Percentiles rank a stretch among this genome's conserved stretches.
Conservation (phyloP, 2,888 invertebrate genomes). For the Gymnocheta viridis region DNA sequence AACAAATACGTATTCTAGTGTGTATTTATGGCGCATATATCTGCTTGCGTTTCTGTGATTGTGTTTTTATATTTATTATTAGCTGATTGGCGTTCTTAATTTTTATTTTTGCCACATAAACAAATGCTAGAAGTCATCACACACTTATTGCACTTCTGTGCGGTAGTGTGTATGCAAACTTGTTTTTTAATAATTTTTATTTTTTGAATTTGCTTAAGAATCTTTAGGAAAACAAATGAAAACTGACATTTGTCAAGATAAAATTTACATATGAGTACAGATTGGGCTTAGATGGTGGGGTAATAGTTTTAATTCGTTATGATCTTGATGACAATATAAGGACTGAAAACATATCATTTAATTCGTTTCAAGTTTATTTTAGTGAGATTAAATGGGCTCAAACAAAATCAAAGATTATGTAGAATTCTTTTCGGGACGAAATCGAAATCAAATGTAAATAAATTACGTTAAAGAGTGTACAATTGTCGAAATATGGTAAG, state of each 20-base stretch:
- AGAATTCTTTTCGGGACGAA: too few relatives aligned
- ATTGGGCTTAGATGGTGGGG: neutral
- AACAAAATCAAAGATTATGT: too few relatives aligned
- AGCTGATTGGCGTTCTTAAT: constrained; percentile 64
- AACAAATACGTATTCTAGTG: constrained; percentile 7
- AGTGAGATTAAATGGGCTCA: too few relatives aligned
- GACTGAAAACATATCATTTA: too few relatives aligned
- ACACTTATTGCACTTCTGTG: constrained; percentile 55
- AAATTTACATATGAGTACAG: constrained; percentile 24
- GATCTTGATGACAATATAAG: too few relatives aligned
- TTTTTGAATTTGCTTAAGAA: neutral
- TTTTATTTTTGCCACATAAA: constrained; percentile 53
- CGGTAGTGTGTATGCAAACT: constrained; percentile 29
- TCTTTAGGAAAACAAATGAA: constrained; percentile 21
- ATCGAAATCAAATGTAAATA: too few relatives aligned
- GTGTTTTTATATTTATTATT: constrained; percentile 56
- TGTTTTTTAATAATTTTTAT: constrained; percentile 41
- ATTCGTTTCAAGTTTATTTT: too few relatives aligned
- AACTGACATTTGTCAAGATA: constrained; percentile 6
- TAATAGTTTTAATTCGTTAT: too few relatives aligned
- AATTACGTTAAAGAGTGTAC: too few relatives aligned
- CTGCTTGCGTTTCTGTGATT: neutral
- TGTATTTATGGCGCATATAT: constrained; percentile 31
- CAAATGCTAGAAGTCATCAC: constrained; percentile 59
- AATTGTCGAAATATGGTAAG: too few relatives aligned